Base-by-base conservation (phyloP, 2,113 vertebrate species). In the Ctenomys sociabilis region DNA sequence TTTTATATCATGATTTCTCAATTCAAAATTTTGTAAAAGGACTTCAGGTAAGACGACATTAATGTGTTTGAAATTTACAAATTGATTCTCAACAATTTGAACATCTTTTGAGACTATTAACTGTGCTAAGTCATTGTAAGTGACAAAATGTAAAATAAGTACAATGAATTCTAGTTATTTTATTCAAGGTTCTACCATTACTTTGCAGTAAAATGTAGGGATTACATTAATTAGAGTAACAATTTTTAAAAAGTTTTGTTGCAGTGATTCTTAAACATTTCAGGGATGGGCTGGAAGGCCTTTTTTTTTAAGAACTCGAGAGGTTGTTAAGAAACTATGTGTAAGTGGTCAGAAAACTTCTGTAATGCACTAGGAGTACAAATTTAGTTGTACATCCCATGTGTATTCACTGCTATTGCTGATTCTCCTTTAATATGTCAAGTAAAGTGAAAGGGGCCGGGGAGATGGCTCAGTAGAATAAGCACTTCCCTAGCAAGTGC, bases 1-100 rank as follows among this genome's bases (percentile, higher is more conserved):
- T 99, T 98, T 98, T 99, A 73, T 99, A 99, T 97, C 99, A 99
- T 80, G 99, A 99, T 94, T 99, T 99, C 98, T 99, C 99, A 92
- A 99, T 99, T 90, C 98, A 98, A 88, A 99, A 99, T 97, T 99
- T 99, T 97, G 98, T 99, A 97, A 99, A 99, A 98, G 99, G 99
- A 96, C 97, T 99, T 92, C 99, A 99, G 99, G 99, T 99, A 98
- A 98, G 98, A 64, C 90, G 0, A 66, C 21, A 84, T 43, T 88
- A 45, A 82, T 90, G 45, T 3, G 6, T 90, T 91, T 96, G 45
- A 94, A 96, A 73, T 92, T 92, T 16, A 24, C 61, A 80, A 37
- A 9, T 37, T 92, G 17, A 59, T 95, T 95, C 52, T 92, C 83
- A 85, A 32, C 86, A 91, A 73, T 82, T 94, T 66, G n/a, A 35